A percentile compares a stretch with the other conserved stretches of the same genome.
Conservation (phyloP, 1,140 invertebrate genomes). For the Hycleus phaleratus region DNA sequence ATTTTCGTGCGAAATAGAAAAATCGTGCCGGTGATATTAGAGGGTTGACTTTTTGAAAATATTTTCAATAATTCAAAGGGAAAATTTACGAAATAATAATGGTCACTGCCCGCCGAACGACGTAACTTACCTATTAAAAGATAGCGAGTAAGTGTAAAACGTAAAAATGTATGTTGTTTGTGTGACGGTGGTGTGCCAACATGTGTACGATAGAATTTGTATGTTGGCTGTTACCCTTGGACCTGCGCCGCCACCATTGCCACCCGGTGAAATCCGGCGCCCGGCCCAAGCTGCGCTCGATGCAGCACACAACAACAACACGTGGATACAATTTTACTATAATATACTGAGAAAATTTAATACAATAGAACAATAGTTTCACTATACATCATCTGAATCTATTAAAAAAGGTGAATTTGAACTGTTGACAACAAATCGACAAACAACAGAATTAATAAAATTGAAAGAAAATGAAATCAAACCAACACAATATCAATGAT, state of each 20-base stretch:
- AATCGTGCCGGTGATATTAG: background rate
- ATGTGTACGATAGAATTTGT: constrained; percentile 28
- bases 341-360: too few species aligned
- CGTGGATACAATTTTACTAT: constrained; percentile 1
- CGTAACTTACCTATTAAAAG: constrained; percentile 25
- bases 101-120: constrained; percentile 25
- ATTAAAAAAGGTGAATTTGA: too few species aligned
- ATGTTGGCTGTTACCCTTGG: constrained; percentile 10
- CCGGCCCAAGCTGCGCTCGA: constrained; percentile 25
- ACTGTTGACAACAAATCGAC: too few species aligned
- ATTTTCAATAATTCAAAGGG: background rate
- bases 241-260: constrained; percentile 18
- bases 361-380: too few species aligned
- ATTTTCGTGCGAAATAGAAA: background rate
- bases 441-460: too few species aligned
- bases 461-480: too few species aligned
- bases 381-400: too few species aligned
- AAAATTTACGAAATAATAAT: background rate
- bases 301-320: constrained; percentile 19
- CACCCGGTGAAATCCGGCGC: constrained; percentile 7
- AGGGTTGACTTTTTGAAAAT: background rate
- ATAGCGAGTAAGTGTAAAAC: background rate
- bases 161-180: constrained; percentile 17
- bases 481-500: too few species aligned
- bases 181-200: constrained; percentile 20